A percentile compares a stretch with the other conserved stretches of the same genome.
phyloP scores from a whole-genome alignment of 2,113 vertebrate genomes.

The Varanus salvator region DNA sequence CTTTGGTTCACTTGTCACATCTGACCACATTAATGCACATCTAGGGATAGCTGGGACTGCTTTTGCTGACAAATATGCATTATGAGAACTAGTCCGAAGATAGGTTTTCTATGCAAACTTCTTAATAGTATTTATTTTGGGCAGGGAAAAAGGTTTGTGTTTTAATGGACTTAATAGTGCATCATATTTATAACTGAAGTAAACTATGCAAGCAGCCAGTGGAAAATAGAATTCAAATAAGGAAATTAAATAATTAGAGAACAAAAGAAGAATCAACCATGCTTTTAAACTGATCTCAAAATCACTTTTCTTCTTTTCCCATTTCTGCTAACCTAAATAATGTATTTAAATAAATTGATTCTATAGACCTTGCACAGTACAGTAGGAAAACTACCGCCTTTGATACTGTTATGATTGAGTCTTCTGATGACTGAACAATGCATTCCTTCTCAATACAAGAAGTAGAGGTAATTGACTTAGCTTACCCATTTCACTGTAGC shows the following conservation, averaged over 20 bases:
- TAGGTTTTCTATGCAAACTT: background rate
- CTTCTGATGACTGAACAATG: background rate
- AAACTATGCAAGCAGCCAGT: conserved; percentile 9
- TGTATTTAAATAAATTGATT: background rate
- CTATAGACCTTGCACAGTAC: background rate
- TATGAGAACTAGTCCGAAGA: background rate
- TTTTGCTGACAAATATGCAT: background rate
- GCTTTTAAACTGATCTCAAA: background rate
- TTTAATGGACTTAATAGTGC: conserved; percentile 17
- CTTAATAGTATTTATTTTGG: background rate
- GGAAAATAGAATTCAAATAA: conserved; percentile 3
- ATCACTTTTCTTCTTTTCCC: background rate
- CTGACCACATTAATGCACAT: background rate
- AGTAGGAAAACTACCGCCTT: background rate
- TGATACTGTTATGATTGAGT: background rate
- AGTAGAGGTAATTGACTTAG: background rate
- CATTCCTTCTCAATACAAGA: background rate
- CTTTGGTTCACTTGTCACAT: background rate
- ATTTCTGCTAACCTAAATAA: background rate
- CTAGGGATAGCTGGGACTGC: background rate
- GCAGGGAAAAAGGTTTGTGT: background rate
- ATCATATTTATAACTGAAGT: conserved; percentile 8
- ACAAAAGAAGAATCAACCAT: background rate
- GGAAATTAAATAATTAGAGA: conserved; percentile 3
- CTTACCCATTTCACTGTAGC: background rate